A percentile compares a stretch with the other conserved stretches of the same genome.
Evolutionary conservation across 2,797 vertebrate genomes (phyloP).

Genomic region (Leptatherina wallacei): DNA sequence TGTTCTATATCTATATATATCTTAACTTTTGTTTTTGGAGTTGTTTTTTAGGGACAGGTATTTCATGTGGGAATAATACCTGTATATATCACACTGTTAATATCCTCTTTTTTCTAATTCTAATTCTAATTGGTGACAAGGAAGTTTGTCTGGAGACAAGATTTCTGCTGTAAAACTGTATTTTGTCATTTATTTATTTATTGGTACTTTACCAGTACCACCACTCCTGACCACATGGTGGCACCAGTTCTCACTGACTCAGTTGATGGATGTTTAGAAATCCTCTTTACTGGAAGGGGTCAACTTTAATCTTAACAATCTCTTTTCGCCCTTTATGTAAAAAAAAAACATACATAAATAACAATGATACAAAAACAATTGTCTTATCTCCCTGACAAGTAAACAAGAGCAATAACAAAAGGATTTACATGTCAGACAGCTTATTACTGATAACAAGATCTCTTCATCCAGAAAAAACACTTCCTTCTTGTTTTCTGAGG

Average conservation of each 20-base stretch:
- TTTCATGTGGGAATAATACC: no score
- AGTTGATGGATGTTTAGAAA: conserved; percentile 44
- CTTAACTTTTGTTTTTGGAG: no score
- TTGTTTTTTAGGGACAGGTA: no score
- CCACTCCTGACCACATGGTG: conserved; percentile 62
- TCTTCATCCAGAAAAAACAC: conserved; percentile 14
- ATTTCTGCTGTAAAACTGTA: background rate
- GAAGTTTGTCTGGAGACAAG: background rate
- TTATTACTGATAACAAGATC: conserved; percentile 35
- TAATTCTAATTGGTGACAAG: no score
- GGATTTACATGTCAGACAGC: conserved; percentile 44
- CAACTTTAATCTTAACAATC: conserved; percentile 60
- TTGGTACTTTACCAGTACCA: conserved; percentile 6
- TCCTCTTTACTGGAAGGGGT: conserved; percentile 63
- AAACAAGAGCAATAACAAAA: conserved; percentile 45
- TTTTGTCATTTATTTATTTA: background rate
- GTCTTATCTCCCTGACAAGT: conserved; percentile 2
- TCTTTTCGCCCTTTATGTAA: conserved; percentile 34
- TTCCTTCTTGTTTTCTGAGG: conserved; percentile 1
- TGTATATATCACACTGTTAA: no score
- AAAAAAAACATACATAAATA: conserved; percentile 43
- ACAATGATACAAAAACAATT: conserved; percentile 50
- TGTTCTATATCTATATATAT: no score
- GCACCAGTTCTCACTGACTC: conserved; percentile 39
- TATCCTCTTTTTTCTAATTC: no score